Evolutionary conservation across 1,140 invertebrate genomes (phyloP), one percentile per base, ranked within the genome.

Genomic region (Physella acuta): DNA sequence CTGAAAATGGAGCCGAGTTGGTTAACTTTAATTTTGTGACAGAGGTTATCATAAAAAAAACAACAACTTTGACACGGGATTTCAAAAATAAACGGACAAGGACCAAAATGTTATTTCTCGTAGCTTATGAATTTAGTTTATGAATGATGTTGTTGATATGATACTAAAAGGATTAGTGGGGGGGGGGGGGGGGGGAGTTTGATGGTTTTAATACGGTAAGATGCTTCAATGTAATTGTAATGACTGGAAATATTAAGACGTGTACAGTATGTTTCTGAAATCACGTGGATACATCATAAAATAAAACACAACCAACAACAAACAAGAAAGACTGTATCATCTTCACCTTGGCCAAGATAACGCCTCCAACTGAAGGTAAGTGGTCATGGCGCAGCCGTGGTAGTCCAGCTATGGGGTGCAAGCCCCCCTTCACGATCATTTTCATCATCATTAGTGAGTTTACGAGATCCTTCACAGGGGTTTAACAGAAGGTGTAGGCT

Each of bases 331-430:
- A n/a, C 44, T 44, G 60, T 17, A 62, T 4, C 33, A 61, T 37
- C 2, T 11, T 64, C 62, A 66, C 64, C 64, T 66, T 66, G n/a
- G 64, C 26, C 11, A 66, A 52, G 30, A 66, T 66, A 24, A 66
- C 64, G 24, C 64, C 64, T 17, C 52, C 52, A 0, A 66, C 52
- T 30, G 64, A 58, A 2, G 64, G 64, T n/a, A 64, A 28, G 17
- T 64, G 62, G 28, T 66, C 64, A 3, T 66, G 64, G 1, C 64
- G 51, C n/a, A 66, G 64, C 28, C 64, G 51, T 28, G 64, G 64
- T 24, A 66, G 53, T 20, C 52, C 64, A 3, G 52, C 20, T 31
- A 66, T 56, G 4, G 64, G 64, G 64, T 66, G 64, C 31, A 66
- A 36, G 11, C 64, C 52, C 24, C 64, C 64, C 36, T 66, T 66